A percentile compares a stretch with the other conserved stretches of the same genome.
phyloP scores from a whole-genome alignment of 2,888 invertebrate species.

The Drosophila flavopinicola region DNA sequence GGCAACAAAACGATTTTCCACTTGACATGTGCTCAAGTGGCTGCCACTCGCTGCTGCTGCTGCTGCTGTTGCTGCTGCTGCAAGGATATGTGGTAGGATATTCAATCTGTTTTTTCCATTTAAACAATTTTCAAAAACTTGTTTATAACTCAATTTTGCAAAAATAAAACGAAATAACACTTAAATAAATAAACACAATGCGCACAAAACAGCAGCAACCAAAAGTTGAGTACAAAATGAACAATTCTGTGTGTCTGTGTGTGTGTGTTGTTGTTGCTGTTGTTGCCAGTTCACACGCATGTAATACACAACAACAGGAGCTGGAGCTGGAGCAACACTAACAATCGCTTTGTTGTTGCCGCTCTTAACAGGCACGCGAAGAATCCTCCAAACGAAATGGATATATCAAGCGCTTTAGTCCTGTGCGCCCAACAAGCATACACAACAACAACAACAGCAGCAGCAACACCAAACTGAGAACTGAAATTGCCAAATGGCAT shows the following conservation, averaged over 20 bases:
- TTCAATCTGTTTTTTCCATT: slow-evolving; percentile 74
- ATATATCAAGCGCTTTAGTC: slow-evolving; percentile 63
- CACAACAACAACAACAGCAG: no score
- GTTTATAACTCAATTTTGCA: slow-evolving; percentile 77
- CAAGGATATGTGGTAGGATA: slow-evolving; percentile 46
- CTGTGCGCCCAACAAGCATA: slow-evolving; percentile 50
- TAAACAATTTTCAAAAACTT: slow-evolving; percentile 74
- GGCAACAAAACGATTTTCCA: slow-evolving; percentile 77
- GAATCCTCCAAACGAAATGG: slow-evolving; percentile 76
- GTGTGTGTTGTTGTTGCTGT: slow-evolving; percentile 26
- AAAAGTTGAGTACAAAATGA: slow-evolving; percentile 60
- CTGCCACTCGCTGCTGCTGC: slow-evolving; percentile 47
- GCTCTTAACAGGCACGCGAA: slow-evolving; percentile 76
- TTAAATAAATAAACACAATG: slow-evolving; percentile 71
- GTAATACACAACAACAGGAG: slow-evolving; percentile 52
- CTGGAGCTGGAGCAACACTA: slow-evolving; percentile 13
- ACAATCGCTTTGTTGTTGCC: slow-evolving; percentile 57
- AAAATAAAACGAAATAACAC: slow-evolving; percentile 76
- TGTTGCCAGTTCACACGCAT: slow-evolving; percentile 66
- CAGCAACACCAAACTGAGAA: no score
- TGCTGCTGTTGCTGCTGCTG: slow-evolving; percentile 5
- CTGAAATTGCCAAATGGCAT: slow-evolving; percentile 69
- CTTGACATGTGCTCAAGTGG: slow-evolving; percentile 78
- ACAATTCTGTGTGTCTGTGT: slow-evolving; percentile 43
- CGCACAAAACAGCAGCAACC: slow-evolving; percentile 32